Percentiles rank a stretch among this genome's conserved stretches.
Conservation (phyloP, 1,140 invertebrate genomes). For the Ephestia elutella region DNA sequence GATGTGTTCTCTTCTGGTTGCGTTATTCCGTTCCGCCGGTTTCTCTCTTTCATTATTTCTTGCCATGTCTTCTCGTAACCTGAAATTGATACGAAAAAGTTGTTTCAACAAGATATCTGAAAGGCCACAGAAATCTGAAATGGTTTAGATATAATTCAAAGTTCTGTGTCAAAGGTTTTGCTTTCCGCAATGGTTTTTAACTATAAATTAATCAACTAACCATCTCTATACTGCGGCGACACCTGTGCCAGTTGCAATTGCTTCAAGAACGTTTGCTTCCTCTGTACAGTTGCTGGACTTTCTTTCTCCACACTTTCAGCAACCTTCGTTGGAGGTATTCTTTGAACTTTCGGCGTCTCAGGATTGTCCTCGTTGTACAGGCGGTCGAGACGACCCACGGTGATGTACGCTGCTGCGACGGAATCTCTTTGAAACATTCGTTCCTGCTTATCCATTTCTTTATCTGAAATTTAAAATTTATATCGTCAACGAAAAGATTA, state of each 20-base stretch:
- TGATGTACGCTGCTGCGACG: slow-evolving; percentile 50
- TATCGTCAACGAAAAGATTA: no score
- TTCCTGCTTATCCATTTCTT: slow-evolving; percentile 45
- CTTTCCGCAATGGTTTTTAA: no score
- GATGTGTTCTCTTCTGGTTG: slow-evolving; percentile 24
- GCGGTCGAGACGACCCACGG: slow-evolving; percentile 46
- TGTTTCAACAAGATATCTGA: no score
- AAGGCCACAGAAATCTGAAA: no score
- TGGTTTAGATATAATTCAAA: no score
- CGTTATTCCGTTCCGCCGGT: slow-evolving; percentile 34
- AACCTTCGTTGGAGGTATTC: slow-evolving; percentile 2
- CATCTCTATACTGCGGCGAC: slow-evolving; percentile 39
- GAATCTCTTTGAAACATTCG: slow-evolving; percentile 38
- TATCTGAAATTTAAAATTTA: slow-evolving; percentile 37
- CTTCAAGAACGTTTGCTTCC: slow-evolving; percentile 45
- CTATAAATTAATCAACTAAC: slow-evolving; percentile 22
- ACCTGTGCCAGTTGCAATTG: slow-evolving; percentile 43
- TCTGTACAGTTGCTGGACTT: slow-evolving; percentile 8
- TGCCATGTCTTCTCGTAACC: slow-evolving; percentile 61
- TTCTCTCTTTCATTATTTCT: slow-evolving; percentile 56
- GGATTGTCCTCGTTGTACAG: slow-evolving; percentile 25
- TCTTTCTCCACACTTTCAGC: not conserved
- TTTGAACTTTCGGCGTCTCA: slow-evolving; percentile 2
- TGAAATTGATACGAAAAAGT: slow-evolving; percentile 29
- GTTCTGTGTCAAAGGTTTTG: no score